Conservation (phyloP, 2,888 invertebrate species). For the Xylota sylvarum region DNA sequence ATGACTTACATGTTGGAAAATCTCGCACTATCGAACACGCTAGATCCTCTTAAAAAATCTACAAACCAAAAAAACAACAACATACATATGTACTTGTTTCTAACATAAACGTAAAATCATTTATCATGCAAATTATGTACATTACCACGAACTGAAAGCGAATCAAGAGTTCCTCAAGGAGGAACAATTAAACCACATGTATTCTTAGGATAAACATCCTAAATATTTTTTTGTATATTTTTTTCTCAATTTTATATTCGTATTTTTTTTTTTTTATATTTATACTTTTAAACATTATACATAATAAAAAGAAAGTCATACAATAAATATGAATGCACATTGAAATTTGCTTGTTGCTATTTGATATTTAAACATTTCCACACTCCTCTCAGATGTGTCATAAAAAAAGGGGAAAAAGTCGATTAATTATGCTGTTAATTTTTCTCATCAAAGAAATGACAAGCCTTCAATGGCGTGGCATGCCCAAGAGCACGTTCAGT, state of each 20-base stretch:
- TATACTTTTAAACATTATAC: constrained; percentile 48
- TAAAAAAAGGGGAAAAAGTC: neutral
- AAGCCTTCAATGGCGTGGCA: constrained; percentile 10
- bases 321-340: constrained; percentile 69
- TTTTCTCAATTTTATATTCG: constrained; percentile 61
- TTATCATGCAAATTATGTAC: no score
- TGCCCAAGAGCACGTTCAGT: constrained; percentile 7
- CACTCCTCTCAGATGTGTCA: constrained; percentile 12
- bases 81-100: no score
- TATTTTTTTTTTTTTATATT: constrained; percentile 21
- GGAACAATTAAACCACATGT: neutral
- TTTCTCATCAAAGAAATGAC: neutral
- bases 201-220: constrained; percentile 51
- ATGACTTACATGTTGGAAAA: no score
- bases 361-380: constrained; percentile 46
- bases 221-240: constrained; percentile 46
- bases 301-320: constrained; percentile 64
- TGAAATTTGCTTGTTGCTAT: constrained; percentile 24
- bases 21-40: no score
- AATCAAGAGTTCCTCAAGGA: no score
- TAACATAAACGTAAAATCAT: no score
- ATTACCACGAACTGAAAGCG: no score
- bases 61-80: no score
- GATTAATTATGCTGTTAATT: constrained; percentile 3
- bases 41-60: no score